A percentile compares a stretch with the other conserved stretches of the same genome.
Conservation (phyloP, 1,140 invertebrate species). For the Drosophila repletoides region DNA sequence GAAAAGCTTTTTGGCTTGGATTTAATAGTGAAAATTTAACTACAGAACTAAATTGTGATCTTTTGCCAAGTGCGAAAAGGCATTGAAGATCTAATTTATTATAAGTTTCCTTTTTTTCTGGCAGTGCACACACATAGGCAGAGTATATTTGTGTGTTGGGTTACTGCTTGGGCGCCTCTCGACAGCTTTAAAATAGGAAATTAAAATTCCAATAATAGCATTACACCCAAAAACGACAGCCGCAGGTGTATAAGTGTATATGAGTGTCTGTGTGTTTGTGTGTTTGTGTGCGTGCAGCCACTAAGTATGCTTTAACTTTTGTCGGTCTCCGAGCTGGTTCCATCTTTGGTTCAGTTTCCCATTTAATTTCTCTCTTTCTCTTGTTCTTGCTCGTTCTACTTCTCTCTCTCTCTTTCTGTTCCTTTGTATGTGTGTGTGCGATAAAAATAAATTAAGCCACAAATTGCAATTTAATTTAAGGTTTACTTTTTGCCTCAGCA, state of each 20-base stretch:
- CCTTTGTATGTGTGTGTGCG: slow-evolving; percentile 24
- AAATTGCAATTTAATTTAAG: slow-evolving; percentile 82
- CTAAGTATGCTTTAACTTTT: slow-evolving; percentile 60
- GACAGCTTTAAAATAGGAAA: slow-evolving; percentile 77
- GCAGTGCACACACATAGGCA: slow-evolving; percentile 6
- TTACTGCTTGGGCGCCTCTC: slow-evolving; percentile 1
- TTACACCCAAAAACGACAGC: slow-evolving; percentile 14
- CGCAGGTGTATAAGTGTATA: slow-evolving; percentile 29
- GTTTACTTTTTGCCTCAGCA: slow-evolving; percentile 55
- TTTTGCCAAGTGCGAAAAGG: too few relatives aligned
- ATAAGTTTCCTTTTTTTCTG: too few relatives aligned
- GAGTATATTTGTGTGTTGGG: slow-evolving; percentile 5
- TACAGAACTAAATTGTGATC: too few relatives aligned
- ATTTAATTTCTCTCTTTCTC: too few relatives aligned
- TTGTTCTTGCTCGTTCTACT: slow-evolving; percentile 22
- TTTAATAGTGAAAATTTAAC: too few relatives aligned
- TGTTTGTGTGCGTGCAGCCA: slow-evolving; percentile 41
- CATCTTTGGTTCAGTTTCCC: slow-evolving; percentile 16
- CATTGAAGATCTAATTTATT: too few relatives aligned
- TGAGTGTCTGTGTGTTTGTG: slow-evolving; percentile 23
- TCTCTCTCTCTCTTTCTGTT: not conserved
- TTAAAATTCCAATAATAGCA: slow-evolving; percentile 79
- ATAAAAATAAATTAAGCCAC: slow-evolving; percentile 82
- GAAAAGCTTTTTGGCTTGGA: too few relatives aligned
- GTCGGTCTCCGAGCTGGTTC: slow-evolving; percentile 16